Conservation (phyloP, 2,888 invertebrate species). For the Chymomyza procnemis region DNA sequence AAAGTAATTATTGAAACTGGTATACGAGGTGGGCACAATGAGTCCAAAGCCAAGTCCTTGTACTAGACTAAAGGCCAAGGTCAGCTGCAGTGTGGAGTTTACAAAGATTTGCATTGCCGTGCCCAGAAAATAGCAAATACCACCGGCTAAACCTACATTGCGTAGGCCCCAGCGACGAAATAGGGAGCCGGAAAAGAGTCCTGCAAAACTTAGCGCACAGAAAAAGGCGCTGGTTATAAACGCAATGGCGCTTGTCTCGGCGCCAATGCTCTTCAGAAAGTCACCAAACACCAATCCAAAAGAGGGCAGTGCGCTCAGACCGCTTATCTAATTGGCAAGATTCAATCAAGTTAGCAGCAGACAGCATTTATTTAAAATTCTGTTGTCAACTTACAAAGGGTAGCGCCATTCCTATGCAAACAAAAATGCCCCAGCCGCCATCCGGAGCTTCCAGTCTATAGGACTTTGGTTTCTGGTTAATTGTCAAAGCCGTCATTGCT, state of each 20-base stretch:
- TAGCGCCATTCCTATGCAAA: slow-evolving; percentile 85
- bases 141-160: slow-evolving; percentile 84
- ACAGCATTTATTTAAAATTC: neutral
- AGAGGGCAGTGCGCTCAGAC: slow-evolving; percentile 83
- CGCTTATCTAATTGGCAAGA: neutral
- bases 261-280: slow-evolving; percentile 83
- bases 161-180: slow-evolving; percentile 84
- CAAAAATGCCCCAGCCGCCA: slow-evolving; percentile 90
- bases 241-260: slow-evolving; percentile 85
- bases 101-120: slow-evolving; percentile 83
- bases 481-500: neutral
- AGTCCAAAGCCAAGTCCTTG: slow-evolving; percentile 86
- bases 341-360: neutral
- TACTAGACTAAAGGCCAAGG: slow-evolving; percentile 83
- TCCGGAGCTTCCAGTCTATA: slow-evolving; percentile 81
- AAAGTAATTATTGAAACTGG: slow-evolving; percentile 87
- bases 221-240: slow-evolving; percentile 85
- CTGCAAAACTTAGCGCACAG: slow-evolving; percentile 80
- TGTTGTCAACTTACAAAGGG: slow-evolving; percentile 84
- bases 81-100: slow-evolving; percentile 82
- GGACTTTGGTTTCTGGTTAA: slow-evolving; percentile 12
- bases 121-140: slow-evolving; percentile 82
- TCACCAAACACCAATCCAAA: slow-evolving; percentile 86
- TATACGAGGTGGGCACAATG: slow-evolving; percentile 85
- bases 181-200: slow-evolving; percentile 84